Percentiles rank a stretch among this genome's conserved stretches.
Conservation (phyloP, 2,888 invertebrate genomes). For the Drosophila affinis region DNA sequence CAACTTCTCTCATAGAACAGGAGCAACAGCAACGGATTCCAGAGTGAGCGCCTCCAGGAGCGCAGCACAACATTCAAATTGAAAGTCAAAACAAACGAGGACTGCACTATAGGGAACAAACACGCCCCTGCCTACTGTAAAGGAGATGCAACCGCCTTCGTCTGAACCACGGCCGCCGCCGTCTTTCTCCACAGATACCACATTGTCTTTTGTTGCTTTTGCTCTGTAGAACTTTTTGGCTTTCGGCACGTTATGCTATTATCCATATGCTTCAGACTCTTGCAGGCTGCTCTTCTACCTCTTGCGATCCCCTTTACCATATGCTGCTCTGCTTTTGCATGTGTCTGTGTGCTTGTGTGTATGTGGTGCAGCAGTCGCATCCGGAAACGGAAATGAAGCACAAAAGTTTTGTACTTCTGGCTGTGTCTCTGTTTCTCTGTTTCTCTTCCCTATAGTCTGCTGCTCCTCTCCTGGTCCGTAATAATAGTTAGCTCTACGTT, state of each 20-base stretch:
- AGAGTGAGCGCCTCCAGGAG: conserved; percentile 11
- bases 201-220: conserved; percentile 71
- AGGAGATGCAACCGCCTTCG: conserved; percentile 8
- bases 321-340: conserved; percentile 33
- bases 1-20: conserved; percentile 36
- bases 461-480: conserved; percentile 44
- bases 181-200: neutral
- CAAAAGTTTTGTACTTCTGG: conserved; percentile 71
- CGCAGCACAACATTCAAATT: conserved; percentile 70
- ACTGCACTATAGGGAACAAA: conserved; percentile 48
- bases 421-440: conserved; percentile 30
- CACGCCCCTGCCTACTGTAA: conserved; percentile 21
- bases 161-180: conserved; percentile 7
- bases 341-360: too few relatives aligned
- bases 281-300: too few relatives aligned
- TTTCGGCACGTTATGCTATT: conserved; percentile 72
- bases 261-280: conserved; percentile 63
- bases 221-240: conserved; percentile 62
- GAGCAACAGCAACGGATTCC: conserved; percentile 28
- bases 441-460: conserved; percentile 49
- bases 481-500: conserved; percentile 67
- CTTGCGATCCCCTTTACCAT: neutral
- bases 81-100: conserved; percentile 73
- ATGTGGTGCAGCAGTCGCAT: conserved; percentile 39
- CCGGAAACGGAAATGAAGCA: conserved; percentile 77